Evolutionary conservation across 2,797 vertebrate genomes (phyloP), one percentile per base, ranked within the genome.

Genomic region (Oreonectes daqikongensis): DNA sequence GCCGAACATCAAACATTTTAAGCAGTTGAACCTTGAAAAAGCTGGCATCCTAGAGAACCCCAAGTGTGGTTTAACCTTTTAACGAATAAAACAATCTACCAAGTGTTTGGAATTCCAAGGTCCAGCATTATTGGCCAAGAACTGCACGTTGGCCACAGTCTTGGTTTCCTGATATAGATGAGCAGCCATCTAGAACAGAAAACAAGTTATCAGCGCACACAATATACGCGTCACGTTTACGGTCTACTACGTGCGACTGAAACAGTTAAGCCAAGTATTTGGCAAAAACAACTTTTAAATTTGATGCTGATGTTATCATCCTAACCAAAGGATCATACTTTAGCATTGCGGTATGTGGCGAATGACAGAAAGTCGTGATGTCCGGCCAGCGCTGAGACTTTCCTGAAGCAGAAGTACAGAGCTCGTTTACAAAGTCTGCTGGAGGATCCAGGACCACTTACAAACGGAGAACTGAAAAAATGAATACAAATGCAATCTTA

Each of bases 391-490:
- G 73, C 20, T 17, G 91, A 88, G 61, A 89, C 85, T 65, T 59
- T 46, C 9, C 64, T 82, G 81, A 94, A 93, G 57, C 87, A 89
- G 72, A 80, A 88, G 89, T 89, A 92, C 79, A 92, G 79, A 2
- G 92, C 92, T 84, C 88, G 89, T 87, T 94, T 94, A 76, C 91
- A 92, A 48, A 94, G 89, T 83, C 93, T 90, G 87, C 92, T 93
- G 69, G 90, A 87, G 69, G 89, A 85, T 17, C 85, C 84, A 1
- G 90, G 84, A 2, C 91, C 87, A n/a, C 90, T 93, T 28, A 88
- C 82, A 75, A 65, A 90, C 0, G 91, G 92, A 81, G 93, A 93
- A 68, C 93, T 94, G 1, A 20, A 63, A 71, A n/a, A 73, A 18
- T 61, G 7, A 20, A 44, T n/a, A 8, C 6, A 50, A n/a, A 50